phyloP scores from a whole-genome alignment of 2,797 vertebrate species.

The Pseudocheirus occidentalis region DNA sequence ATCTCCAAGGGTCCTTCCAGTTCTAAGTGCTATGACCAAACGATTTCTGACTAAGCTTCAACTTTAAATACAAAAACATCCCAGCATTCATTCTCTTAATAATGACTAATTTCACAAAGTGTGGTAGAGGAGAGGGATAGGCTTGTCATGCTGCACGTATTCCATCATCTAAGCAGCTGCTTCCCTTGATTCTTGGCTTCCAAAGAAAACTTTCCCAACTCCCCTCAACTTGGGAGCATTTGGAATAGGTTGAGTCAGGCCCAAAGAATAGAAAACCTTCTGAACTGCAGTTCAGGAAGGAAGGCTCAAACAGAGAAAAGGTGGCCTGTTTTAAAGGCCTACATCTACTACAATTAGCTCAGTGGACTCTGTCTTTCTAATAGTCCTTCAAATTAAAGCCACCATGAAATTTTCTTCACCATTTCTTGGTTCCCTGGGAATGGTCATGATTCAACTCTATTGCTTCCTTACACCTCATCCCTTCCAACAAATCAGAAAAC shows the following conservation, averaged over 20 bases:
- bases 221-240: not conserved
- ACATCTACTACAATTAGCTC: not conserved
- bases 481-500: not conserved
- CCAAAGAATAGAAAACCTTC: not conserved
- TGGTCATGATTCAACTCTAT: not conserved
- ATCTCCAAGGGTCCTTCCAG: not conserved
- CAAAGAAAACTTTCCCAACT: not conserved
- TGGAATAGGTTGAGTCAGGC: not conserved
- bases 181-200: not conserved
- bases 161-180: constrained; percentile 9
- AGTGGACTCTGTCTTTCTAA: not conserved
- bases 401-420: not conserved
- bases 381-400: not conserved
- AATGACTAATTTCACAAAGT: not conserved
- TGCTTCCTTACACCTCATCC: not conserved
- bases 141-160: not conserved
- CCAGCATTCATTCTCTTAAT: not conserved
- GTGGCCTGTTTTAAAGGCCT: no score
- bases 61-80: not conserved
- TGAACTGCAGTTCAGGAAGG: not conserved
- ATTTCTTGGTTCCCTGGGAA: not conserved
- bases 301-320: not conserved
- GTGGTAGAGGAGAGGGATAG: not conserved
- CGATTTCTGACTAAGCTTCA: not conserved
- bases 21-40: not conserved